A percentile compares a stretch with the other conserved stretches of the same genome.
Conservation (phyloP, 2,113 vertebrate species). For the Lates calcarifer region DNA sequence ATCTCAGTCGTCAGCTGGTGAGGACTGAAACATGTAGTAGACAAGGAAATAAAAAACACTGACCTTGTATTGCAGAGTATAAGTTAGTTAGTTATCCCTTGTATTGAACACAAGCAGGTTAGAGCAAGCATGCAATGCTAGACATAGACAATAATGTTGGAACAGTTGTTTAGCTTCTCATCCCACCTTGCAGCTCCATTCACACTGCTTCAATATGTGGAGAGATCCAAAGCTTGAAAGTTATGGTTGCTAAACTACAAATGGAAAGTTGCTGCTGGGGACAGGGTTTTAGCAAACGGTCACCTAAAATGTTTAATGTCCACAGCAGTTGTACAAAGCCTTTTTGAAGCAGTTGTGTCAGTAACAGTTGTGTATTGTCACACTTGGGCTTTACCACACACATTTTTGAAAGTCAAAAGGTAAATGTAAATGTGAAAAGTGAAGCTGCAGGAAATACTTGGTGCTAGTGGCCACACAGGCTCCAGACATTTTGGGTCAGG, state of each 20-base stretch:
- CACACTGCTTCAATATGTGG: background rate
- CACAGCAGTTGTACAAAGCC: constrained; percentile 2
- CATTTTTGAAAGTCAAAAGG: background rate
- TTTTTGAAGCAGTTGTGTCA: background rate
- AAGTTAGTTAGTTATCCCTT: too few relatives aligned
- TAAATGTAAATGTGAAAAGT: constrained; percentile 40
- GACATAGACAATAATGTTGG: too few relatives aligned
- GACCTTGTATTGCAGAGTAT: too few relatives aligned
- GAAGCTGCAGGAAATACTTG: constrained; percentile 60
- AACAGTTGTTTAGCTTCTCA: too few relatives aligned
- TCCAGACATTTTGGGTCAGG: constrained; percentile 56
- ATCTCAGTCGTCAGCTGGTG: too few relatives aligned
- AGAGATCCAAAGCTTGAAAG: background rate
- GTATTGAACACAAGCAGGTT: too few relatives aligned
- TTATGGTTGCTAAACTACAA: background rate
- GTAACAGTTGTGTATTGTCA: background rate
- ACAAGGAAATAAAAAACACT: too few relatives aligned
- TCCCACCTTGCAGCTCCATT: too few relatives aligned
- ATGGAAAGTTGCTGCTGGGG: background rate
- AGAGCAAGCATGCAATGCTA: too few relatives aligned
- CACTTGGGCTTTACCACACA: constrained; percentile 1
- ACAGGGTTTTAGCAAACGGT: constrained; percentile 14
- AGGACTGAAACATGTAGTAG: too few relatives aligned
- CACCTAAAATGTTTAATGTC: background rate
- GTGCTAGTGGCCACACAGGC: constrained; percentile 69